phyloP scores from a whole-genome alignment of 2,797 vertebrate species.

The Cynodonichthys magdalenae region DNA sequence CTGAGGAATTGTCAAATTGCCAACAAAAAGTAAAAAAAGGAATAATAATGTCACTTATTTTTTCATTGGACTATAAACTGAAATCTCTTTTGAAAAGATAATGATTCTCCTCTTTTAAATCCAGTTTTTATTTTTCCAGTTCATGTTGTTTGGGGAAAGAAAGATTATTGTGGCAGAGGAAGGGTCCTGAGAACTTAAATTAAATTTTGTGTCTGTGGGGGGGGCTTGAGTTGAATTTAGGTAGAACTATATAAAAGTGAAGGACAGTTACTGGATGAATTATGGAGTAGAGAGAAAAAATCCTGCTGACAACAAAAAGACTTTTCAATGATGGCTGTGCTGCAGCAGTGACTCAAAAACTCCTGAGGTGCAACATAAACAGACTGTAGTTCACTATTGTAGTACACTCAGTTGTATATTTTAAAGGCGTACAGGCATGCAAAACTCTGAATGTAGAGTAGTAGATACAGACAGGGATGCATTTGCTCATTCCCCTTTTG shows the following conservation, averaged over 20 bases:
- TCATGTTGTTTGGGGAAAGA: slow-evolving; percentile 19
- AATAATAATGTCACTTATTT: not conserved
- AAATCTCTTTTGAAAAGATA: slow-evolving; percentile 20
- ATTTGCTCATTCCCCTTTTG: no score
- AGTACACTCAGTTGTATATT: slow-evolving; percentile 30
- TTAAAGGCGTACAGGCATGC: slow-evolving; percentile 26
- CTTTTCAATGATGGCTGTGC: slow-evolving; percentile 63
- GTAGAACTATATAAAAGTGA: slow-evolving; percentile 79
- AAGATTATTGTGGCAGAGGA: slow-evolving; percentile 43
- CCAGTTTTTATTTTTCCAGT: slow-evolving; percentile 41
- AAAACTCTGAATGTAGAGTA: not conserved
- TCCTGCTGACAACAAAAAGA: slow-evolving; percentile 73
- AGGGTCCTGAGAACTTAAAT: slow-evolving; percentile 52
- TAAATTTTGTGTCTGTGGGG: slow-evolving; percentile 63
- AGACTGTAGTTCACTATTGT: slow-evolving; percentile 48
- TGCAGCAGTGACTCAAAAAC: slow-evolving; percentile 57
- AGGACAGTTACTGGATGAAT: slow-evolving; percentile 76
- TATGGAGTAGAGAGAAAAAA: slow-evolving; percentile 72
- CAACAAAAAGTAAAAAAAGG: no score
- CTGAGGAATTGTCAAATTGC: not conserved
- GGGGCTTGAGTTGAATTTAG: slow-evolving; percentile 72
- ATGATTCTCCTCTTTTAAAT: slow-evolving; percentile 27
- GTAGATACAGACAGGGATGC: no score
- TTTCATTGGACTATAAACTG: not conserved
- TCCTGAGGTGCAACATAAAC: slow-evolving; percentile 58